Conservation (phyloP, 2,113 vertebrate genomes). For the Mesitornis unicolor region DNA sequence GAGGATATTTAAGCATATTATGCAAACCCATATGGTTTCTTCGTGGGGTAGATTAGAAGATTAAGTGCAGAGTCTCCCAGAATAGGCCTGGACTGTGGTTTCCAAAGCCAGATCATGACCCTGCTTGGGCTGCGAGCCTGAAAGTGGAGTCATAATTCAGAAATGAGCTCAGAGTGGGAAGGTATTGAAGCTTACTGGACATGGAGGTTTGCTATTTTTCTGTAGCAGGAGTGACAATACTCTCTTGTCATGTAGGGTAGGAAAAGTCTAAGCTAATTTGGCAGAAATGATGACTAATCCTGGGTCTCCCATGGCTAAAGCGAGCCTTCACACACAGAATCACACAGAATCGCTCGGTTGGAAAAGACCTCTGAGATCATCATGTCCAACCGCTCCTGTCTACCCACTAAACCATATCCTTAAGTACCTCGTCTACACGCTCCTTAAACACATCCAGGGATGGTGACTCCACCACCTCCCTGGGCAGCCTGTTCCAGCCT, state of each 20-base stretch:
- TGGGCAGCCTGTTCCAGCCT: too few species aligned
- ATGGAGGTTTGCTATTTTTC: neutral
- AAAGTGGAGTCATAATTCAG: neutral
- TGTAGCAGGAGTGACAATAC: neutral
- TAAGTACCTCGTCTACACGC: too few species aligned
- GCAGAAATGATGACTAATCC: neutral
- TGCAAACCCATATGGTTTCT: neutral
- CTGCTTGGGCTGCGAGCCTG: neutral
- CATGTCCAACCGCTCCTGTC: too few species aligned
- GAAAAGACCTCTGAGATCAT: too few species aligned
- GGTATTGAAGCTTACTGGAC: neutral
- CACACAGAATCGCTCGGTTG: too few species aligned
- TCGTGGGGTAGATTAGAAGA: too few species aligned
- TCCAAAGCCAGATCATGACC: neutral
- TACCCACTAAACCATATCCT: too few species aligned
- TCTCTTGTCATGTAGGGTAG: neutral
- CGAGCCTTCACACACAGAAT: too few species aligned
- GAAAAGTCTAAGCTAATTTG: neutral
- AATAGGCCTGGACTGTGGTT: neutral
- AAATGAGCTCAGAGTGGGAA: rapidly evolving
- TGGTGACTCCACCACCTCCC: too few species aligned
- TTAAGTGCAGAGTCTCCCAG: neutral
- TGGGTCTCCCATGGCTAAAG: neutral
- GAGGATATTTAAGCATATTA: neutral
- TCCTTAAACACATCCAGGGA: too few species aligned